Evolutionary conservation across 2,797 vertebrate species (phyloP).

Genomic region (Gymnoscopelus braueri): DNA sequence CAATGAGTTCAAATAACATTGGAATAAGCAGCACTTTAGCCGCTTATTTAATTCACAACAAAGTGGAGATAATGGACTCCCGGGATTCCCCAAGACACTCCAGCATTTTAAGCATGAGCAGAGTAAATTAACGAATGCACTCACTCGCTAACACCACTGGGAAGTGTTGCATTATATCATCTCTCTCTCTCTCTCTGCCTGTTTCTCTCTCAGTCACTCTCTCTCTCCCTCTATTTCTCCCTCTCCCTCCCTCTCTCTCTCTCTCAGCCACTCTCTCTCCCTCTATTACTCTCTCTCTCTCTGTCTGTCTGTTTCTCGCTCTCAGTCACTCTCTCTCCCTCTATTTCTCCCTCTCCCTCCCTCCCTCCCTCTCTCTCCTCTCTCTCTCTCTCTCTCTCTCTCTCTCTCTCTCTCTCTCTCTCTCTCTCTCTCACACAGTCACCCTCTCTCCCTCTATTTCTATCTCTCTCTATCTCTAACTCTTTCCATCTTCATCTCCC

Average conservation of each 20-base stretch:
- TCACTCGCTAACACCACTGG: slow-evolving; percentile 69
- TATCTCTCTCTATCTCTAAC: slow-evolving; percentile 38
- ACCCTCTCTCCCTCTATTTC: not conserved
- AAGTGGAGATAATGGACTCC: slow-evolving; percentile 87
- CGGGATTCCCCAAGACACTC: slow-evolving; percentile 79
- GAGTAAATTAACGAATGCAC: slow-evolving; percentile 85
- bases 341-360: not conserved
- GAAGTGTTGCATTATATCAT: slow-evolving; percentile 75
- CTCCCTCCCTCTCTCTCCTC: slow-evolving; percentile 4
- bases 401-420: slow-evolving; percentile 40
- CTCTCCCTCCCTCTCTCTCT: slow-evolving; percentile 41
- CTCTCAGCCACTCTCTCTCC: not conserved
- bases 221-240: not conserved
- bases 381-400: slow-evolving; percentile 47
- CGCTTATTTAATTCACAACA: slow-evolving; percentile 88
- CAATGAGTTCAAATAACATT: slow-evolving; percentile 84
- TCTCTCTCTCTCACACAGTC: slow-evolving; percentile 38
- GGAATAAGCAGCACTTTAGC: slow-evolving; percentile 85
- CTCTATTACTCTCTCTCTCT: not conserved
- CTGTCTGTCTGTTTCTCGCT: too few species aligned
- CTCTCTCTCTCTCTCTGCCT: slow-evolving; percentile 51
- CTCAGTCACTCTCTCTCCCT: not conserved
- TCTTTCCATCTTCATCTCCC: slow-evolving; percentile 41
- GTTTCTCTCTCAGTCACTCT: slow-evolving; percentile 30
- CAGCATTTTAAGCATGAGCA: slow-evolving; percentile 80